A percentile compares a stretch with the other conserved stretches of the same genome.
phyloP scores from a whole-genome alignment of 2,797 vertebrate species.

The Poeciliopsis infans region DNA sequence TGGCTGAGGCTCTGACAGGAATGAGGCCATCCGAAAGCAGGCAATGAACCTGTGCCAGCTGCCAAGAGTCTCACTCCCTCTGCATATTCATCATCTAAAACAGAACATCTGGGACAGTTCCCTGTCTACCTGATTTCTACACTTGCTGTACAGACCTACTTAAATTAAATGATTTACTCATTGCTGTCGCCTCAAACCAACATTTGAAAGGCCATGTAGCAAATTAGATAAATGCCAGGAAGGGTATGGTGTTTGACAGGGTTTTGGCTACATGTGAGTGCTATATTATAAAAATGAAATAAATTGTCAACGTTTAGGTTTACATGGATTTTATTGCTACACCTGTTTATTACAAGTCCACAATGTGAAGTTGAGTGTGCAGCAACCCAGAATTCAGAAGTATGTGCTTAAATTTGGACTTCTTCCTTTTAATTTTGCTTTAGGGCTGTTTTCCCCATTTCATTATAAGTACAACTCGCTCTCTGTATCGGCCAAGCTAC shows the following conservation, averaged over 20 bases:
- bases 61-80: slow-evolving; percentile 44
- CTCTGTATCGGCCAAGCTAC: too few relatives aligned
- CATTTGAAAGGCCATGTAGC: slow-evolving; percentile 65
- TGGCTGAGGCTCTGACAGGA: slow-evolving; percentile 59
- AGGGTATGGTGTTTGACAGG: slow-evolving; percentile 35
- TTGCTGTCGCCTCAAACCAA: slow-evolving; percentile 43
- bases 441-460: background rate
- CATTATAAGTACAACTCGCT: background rate
- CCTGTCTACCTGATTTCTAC: slow-evolving; percentile 62
- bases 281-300: slow-evolving; percentile 36
- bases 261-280: slow-evolving; percentile 37
- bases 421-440: slow-evolving; percentile 12
- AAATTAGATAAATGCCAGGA: slow-evolving; percentile 55
- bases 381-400: slow-evolving; percentile 4
- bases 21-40: slow-evolving; percentile 67
- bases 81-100: slow-evolving; percentile 67
- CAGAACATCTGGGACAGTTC: slow-evolving; percentile 69
- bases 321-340: slow-evolving; percentile 14
- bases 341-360: background rate
- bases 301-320: slow-evolving; percentile 22
- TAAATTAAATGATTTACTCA: slow-evolving; percentile 67
- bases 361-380: slow-evolving; percentile 18
- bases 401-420: slow-evolving; percentile 15
- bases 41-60: slow-evolving; percentile 54
- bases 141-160: slow-evolving; percentile 47